phyloP scores from a whole-genome alignment of 37 sponge, comb jelly and placozoan genomes.

The Oscarella lobularis region DNA sequence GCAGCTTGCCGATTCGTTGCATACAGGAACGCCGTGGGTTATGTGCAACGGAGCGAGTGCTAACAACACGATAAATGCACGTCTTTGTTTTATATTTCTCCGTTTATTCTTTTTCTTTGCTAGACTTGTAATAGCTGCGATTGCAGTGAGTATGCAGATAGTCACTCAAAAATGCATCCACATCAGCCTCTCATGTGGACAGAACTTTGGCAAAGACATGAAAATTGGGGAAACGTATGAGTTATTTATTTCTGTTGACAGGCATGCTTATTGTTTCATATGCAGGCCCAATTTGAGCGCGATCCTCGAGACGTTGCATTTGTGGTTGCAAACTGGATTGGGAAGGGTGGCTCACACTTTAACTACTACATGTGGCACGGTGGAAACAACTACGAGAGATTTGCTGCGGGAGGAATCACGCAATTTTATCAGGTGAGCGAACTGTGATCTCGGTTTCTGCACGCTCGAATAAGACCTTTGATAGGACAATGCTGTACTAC shows the following conservation, averaged over 20 bases:
- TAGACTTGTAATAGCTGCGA: slow-evolving; percentile 41
- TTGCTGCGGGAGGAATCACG: slow-evolving; percentile 12
- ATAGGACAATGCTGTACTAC: slow-evolving; percentile 29
- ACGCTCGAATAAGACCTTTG: too few species aligned
- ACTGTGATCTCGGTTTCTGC: too few species aligned
- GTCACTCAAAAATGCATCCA: slow-evolving; percentile 15
- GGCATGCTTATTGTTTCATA: too few species aligned
- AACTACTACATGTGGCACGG: slow-evolving; percentile 66
- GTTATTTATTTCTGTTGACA: too few species aligned
- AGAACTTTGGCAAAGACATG: slow-evolving; percentile 35
- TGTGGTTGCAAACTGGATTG: slow-evolving; percentile 37
- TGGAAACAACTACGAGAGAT: slow-evolving; percentile 25
- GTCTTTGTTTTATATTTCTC: too few species aligned
- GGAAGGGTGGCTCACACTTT: slow-evolving; percentile 29
- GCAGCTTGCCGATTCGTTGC: slow-evolving; percentile 3
- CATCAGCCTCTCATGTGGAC: slow-evolving; percentile 48
- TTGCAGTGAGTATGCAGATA: slow-evolving; percentile 17
- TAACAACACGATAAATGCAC: slow-evolving; percentile 26
- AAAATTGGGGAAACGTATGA: too few species aligned
- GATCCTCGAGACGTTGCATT: slow-evolving; percentile 24
- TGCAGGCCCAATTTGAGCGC: not conserved
- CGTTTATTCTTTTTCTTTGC: too few species aligned
- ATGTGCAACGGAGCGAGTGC: slow-evolving; percentile 55
- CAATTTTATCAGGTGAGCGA: slow-evolving; percentile 32
- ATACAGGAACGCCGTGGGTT: slow-evolving; percentile 33